These are phyloP conservation scores for Alauda arvensis DNA, from an alignment of 2,797 vertebrate genomes.

Conservation along the genomic window DNA sequence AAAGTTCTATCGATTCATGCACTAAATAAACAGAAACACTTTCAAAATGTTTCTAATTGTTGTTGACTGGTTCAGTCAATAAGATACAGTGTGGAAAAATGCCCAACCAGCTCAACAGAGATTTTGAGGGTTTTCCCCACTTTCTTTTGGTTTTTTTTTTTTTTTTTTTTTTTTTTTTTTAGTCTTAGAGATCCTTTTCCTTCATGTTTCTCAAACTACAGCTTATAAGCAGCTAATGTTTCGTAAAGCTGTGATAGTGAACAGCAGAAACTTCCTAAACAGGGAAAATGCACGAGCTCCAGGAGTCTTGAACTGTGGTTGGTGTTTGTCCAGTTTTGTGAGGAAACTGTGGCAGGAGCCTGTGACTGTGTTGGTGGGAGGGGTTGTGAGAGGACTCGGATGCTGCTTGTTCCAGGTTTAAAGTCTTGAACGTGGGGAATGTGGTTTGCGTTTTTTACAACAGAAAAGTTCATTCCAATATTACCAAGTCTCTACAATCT, in stretches of 20 bases:
- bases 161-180: neutral
- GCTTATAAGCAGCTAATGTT: neutral
- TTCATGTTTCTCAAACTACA: neutral
- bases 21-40: neutral
- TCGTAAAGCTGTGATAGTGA: neutral
- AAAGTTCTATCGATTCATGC: neutral
- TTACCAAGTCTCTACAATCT: neutral
- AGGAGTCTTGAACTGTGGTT: neutral
- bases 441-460: neutral
- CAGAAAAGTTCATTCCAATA: neutral
- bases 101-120: neutral
- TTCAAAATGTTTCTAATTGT: neutral
- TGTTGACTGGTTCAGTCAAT: neutral
- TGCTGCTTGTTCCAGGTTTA: neutral
- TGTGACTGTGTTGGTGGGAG: neutral
- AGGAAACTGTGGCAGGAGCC: neutral
- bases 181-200: neutral
- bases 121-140: neutral
- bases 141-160: no score
- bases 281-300: neutral
- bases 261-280: neutral
- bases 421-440: rapidly evolving
- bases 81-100: neutral
- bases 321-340: neutral
- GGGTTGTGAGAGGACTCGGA: neutral